Percentiles rank a stretch among this genome's conserved stretches.
These are phyloP conservation scores for Coptodon rendalli DNA, from an alignment of 2,113 vertebrate genomes.

Conservation along the genomic window DNA sequence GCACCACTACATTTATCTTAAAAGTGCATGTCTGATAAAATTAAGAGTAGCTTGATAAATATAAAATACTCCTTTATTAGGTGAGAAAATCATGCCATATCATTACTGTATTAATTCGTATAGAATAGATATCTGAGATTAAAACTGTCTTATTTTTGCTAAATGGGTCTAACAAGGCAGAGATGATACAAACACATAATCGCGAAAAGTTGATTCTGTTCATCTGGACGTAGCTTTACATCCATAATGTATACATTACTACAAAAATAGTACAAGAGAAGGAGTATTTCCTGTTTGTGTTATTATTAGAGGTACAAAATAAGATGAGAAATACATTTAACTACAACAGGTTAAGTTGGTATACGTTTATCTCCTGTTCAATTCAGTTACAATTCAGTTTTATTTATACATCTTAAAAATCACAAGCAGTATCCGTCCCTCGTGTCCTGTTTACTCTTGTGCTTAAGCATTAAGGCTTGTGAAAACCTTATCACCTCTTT, in stretches of 20 bases:
- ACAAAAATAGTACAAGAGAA: not conserved
- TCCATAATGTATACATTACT: not conserved
- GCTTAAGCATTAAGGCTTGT: not conserved
- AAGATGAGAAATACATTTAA: not conserved
- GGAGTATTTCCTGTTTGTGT: not conserved
- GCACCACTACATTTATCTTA: not conserved
- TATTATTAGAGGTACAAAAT: not conserved
- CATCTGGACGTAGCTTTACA: not conserved
- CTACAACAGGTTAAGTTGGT: not conserved
- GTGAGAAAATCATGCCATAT: not conserved
- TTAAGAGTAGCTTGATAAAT: not conserved
- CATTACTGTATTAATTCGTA: not conserved
- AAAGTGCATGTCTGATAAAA: not conserved
- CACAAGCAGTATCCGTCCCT: not conserved
- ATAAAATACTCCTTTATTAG: not conserved
- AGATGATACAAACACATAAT: not conserved
- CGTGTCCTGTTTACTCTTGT: not conserved
- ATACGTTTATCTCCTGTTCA: not conserved
- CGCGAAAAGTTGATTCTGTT: not conserved
- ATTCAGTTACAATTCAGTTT: not conserved
- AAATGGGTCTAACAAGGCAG: not conserved
- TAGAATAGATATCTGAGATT: not conserved
- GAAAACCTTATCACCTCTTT: not conserved
- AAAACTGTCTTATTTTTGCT: not conserved
- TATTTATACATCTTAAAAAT: not conserved